Conservation (phyloP, 2,797 vertebrate species). For the Sebastes oblongus region DNA sequence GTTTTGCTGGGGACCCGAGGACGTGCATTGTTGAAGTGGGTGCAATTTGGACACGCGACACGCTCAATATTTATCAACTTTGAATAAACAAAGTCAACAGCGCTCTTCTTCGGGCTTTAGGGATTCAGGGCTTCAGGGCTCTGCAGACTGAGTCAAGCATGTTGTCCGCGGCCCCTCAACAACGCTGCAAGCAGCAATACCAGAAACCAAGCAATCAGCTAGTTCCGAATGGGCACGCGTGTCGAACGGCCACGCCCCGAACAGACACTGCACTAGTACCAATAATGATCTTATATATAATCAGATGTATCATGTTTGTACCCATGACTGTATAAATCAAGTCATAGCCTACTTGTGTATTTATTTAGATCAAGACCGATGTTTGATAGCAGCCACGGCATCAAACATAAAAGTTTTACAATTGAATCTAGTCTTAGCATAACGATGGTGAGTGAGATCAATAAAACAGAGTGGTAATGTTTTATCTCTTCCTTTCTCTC, state of each 20-base stretch:
- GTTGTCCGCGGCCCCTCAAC: not conserved
- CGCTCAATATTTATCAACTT: too few species aligned
- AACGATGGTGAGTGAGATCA: slow-evolving; percentile 26
- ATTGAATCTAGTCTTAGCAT: not conserved
- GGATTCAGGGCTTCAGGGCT: not conserved
- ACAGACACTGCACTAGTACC: too few species aligned
- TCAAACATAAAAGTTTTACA: not conserved
- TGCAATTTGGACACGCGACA: not conserved
- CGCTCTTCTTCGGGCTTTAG: not conserved
- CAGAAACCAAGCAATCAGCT: not conserved
- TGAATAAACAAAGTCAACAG: too few species aligned
- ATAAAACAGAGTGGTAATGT: slow-evolving; percentile 40
- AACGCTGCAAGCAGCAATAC: not conserved
- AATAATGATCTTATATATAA: not conserved
- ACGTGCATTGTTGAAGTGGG: not conserved
- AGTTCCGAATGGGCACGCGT: not conserved
- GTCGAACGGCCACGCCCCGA: too few species aligned
- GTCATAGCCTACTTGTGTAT: not conserved
- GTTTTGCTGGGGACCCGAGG: not conserved
- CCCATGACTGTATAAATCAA: not conserved
- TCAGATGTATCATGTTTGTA: not conserved
- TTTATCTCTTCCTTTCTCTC: slow-evolving; percentile 28
- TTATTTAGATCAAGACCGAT: not conserved
- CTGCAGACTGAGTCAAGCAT: not conserved
- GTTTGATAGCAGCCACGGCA: not conserved